A percentile compares a stretch with the other conserved stretches of the same genome.
Conservation (phyloP, 2,797 vertebrate genomes). For the Neoniphon sammara region DNA sequence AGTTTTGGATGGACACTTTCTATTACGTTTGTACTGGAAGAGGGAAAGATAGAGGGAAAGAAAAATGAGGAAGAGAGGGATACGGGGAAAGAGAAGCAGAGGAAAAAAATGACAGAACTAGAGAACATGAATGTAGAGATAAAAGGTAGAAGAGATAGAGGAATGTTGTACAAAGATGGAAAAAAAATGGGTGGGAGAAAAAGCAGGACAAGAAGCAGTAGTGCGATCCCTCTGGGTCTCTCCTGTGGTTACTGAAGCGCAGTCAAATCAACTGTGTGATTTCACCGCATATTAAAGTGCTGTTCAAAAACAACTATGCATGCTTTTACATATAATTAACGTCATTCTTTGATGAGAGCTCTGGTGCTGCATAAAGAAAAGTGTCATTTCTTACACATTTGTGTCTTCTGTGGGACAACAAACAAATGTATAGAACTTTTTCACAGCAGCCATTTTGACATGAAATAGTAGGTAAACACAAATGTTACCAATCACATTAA, state of each 20-base stretch:
- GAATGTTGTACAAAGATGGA: background rate
- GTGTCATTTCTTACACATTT: too few relatives aligned
- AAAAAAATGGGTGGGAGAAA: background rate
- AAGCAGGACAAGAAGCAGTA: background rate
- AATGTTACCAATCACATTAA: too few relatives aligned
- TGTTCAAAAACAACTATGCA: background rate
- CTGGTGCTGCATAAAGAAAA: too few relatives aligned
- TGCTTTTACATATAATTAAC: too few relatives aligned
- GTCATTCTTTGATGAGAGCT: too few relatives aligned
- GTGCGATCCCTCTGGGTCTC: background rate
- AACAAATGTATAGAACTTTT: too few relatives aligned
- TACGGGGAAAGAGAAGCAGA: slow-evolving; percentile 13
- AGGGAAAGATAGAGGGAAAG: slow-evolving; percentile 62
- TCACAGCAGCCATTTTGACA: too few relatives aligned
- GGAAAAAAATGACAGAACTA: slow-evolving; percentile 5
- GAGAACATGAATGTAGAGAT: slow-evolving; percentile 9
- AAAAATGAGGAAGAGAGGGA: slow-evolving; percentile 15
- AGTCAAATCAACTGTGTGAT: background rate
- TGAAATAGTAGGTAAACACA: too few relatives aligned
- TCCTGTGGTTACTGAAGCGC: background rate
- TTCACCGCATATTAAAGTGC: background rate
- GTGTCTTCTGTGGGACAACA: too few relatives aligned
- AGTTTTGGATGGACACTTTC: slow-evolving; percentile 66
- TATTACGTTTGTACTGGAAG: slow-evolving; percentile 56
- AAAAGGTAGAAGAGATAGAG: slow-evolving; percentile 4